These are phyloP conservation scores for Saiga tatarica DNA, from an alignment of 2,113 vertebrate species.

Conservation along the genomic window DNA sequence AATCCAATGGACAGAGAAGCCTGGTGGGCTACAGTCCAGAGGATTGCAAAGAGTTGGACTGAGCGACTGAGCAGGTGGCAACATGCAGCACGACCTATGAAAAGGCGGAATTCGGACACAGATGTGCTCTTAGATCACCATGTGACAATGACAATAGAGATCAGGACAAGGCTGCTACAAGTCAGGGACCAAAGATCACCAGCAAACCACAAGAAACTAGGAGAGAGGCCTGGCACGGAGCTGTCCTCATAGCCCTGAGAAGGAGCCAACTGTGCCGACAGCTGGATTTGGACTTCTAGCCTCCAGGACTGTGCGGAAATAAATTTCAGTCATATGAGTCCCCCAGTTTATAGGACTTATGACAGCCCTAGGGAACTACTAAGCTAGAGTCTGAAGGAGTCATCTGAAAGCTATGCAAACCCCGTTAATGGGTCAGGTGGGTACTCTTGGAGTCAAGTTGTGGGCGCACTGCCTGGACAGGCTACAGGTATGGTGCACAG, in stretches of 20 bases:
- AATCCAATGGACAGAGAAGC: neutral
- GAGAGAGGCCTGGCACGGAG: neutral
- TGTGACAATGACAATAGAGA: neutral
- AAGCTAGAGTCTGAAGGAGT: neutral
- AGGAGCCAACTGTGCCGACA: rapidly evolving
- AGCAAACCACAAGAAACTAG: neutral
- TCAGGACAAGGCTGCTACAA: neutral
- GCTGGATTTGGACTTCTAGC: neutral
- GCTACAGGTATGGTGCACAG: rapidly evolving
- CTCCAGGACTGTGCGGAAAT: neutral
- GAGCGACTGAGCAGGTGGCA: neutral
- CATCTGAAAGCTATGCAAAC: neutral
- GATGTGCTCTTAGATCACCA: neutral
- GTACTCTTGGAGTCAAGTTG: rapidly evolving
- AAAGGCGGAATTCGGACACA: neutral
- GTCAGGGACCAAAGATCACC: neutral
- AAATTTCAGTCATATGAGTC: neutral
- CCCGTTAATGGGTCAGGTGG: neutral
- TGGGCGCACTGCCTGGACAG: neutral
- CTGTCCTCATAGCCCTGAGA: neutral
- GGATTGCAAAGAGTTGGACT: neutral
- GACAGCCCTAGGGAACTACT: neutral
- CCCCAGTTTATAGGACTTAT: neutral
- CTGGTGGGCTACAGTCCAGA: neutral
- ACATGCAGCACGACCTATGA: neutral